Evolutionary conservation across 2,797 vertebrate genomes (phyloP).

Genomic region (Diplodus sargus): DNA sequence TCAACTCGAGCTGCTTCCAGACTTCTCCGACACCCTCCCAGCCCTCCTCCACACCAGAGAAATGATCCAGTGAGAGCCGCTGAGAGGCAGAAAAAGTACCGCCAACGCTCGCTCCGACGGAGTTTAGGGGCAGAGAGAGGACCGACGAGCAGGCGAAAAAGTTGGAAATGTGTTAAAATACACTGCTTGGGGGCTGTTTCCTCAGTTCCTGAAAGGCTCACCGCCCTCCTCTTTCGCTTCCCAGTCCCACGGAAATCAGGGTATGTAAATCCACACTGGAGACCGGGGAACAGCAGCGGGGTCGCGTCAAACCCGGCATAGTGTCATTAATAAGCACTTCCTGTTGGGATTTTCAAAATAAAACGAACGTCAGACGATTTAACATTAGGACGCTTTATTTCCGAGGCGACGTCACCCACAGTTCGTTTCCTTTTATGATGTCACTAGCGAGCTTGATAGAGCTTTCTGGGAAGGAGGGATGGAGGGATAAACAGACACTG

Average conservation of each 20-base stretch:
- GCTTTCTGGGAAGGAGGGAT: neutral
- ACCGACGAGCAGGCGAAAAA: neutral
- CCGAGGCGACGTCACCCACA: accelerated
- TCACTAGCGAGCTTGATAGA: neutral
- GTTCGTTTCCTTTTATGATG: neutral
- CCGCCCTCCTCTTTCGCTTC: conserved; percentile 67
- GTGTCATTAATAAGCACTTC: neutral
- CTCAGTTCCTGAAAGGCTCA: conserved; percentile 80
- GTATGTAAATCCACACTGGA: conserved; percentile 81
- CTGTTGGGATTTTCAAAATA: neutral
- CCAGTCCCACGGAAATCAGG: conserved; percentile 82
- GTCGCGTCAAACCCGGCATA: neutral
- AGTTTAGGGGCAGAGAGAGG: neutral
- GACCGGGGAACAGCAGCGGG: conserved; percentile 37
- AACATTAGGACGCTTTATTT: neutral
- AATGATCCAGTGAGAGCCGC: conserved; percentile 26
- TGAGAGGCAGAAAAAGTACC: conserved; percentile 4
- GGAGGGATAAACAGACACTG: conserved; percentile 9
- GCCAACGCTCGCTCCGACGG: conserved; percentile 12
- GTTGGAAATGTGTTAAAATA: conserved; percentile 34
- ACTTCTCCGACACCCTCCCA: conserved; percentile 45
- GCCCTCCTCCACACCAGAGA: conserved; percentile 40
- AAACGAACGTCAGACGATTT: accelerated
- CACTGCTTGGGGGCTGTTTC: conserved; percentile 46
- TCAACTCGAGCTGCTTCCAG: conserved; percentile 61